Evolutionary conservation across 1,140 invertebrate genomes (phyloP).

Genomic region (Coptotermes formosanus): DNA sequence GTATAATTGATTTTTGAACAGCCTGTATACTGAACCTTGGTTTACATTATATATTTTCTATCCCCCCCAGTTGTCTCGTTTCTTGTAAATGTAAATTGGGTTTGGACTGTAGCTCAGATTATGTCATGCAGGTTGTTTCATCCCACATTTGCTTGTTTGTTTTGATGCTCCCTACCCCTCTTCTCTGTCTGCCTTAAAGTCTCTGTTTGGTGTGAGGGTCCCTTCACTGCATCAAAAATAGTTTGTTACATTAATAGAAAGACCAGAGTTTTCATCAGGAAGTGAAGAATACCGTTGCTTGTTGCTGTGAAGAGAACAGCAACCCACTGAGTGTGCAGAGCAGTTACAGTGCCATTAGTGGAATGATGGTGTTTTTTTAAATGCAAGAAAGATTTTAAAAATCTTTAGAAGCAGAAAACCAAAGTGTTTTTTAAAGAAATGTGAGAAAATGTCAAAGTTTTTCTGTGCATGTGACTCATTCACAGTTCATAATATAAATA

Average conservation of each 20-base stretch:
- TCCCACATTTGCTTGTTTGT: not conserved
- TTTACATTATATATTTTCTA: too few relatives aligned
- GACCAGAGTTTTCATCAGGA: not conserved
- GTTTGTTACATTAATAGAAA: not conserved
- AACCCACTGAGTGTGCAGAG: not conserved
- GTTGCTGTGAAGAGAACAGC: not conserved
- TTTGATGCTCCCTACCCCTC: not conserved
- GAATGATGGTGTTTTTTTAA: slow-evolving; percentile 52
- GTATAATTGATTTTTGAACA: not conserved
- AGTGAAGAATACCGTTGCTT: not conserved
- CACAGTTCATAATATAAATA: slow-evolving; percentile 53
- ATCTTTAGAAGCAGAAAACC: slow-evolving; percentile 47
- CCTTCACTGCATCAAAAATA: not conserved
- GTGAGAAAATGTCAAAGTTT: slow-evolving; percentile 35
- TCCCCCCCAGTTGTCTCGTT: too few relatives aligned
- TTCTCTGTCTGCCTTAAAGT: not conserved
- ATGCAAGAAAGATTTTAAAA: slow-evolving; percentile 40
- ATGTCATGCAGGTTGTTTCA: not conserved
- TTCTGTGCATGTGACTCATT: slow-evolving; percentile 52
- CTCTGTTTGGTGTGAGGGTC: not conserved
- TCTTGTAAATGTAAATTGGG: not conserved
- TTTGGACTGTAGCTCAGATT: not conserved
- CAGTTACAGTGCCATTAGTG: slow-evolving; percentile 56
- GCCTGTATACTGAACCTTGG: not conserved
- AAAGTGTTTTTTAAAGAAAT: slow-evolving; percentile 50